phyloP scores from a whole-genome alignment of 1,140 invertebrate genomes.

The Caenorhabditis latens region DNA sequence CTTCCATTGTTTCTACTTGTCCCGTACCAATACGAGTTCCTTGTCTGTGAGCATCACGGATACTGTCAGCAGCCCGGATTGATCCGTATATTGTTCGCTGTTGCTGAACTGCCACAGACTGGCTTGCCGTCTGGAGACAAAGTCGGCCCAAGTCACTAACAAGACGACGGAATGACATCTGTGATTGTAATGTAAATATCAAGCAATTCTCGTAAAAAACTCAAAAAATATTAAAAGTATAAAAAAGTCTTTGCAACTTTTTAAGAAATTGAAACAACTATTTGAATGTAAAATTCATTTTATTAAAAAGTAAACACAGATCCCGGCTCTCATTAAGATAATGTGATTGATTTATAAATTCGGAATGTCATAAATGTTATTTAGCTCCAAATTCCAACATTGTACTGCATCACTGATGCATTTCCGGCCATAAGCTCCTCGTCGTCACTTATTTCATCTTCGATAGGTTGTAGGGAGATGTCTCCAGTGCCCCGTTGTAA shows the following conservation, averaged over 20 bases:
- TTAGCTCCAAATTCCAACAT: constrained; percentile 36
- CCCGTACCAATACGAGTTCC: constrained; percentile 50
- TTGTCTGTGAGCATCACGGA: constrained; percentile 59
- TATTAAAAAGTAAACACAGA: too few species aligned
- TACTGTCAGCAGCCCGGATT: constrained; percentile 34
- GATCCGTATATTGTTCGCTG: constrained; percentile 12
- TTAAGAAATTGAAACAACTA: too few species aligned
- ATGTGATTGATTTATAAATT: too few species aligned
- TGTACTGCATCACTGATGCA: not conserved
- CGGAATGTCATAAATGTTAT: not conserved
- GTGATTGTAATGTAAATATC: not conserved
- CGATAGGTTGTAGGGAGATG: constrained; percentile 27
- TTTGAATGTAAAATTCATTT: too few species aligned
- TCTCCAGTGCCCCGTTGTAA: not conserved
- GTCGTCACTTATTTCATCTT: constrained; percentile 39
- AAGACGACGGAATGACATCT: constrained; percentile 52
- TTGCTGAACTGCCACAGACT: not conserved
- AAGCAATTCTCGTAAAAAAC: not conserved
- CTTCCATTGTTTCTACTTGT: constrained; percentile 55
- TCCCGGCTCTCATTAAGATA: too few species aligned
- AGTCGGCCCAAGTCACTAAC: constrained; percentile 48
- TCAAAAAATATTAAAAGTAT: not conserved
- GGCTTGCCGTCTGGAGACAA: constrained; percentile 11
- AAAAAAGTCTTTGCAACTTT: not conserved
- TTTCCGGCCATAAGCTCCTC: not conserved